Base-by-base conservation (phyloP, 2,113 vertebrate genomes). In the Mesitornis unicolor region DNA sequence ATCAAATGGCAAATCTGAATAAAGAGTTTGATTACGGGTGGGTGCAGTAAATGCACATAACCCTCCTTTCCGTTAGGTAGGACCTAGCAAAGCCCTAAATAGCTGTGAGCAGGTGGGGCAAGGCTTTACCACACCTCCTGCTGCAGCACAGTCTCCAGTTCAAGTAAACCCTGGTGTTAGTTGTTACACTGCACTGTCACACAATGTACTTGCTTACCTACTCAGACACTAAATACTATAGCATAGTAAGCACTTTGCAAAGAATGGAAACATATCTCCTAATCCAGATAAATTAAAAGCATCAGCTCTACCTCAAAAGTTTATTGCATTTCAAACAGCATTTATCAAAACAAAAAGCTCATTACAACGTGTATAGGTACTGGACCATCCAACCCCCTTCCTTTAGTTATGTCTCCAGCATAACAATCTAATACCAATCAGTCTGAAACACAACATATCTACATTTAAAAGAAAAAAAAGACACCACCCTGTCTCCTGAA, bases 301-400 rank as follows among this genome's bases (percentile, higher is more conserved):
- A 88, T 81, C 77, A 67, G 2, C 10, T 93, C 87, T 81, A 82
- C 70, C 60, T 75, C 80, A 64, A 70, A 86, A n/a, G 24, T 92
- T 95, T 84, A 85, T 94, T 94, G 68, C 53, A 35, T 75, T 90
- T 87, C 80, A 73, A 82, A 81, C 35, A 70, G 84, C 76, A 73
- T 93, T 96, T 92, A 94, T 82, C 90, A 96, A 82, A 94, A 94
- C 70, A 90, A 73, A 89, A 48, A 82, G 29, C 79, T 90, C 65
- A 60, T 95, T 92, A 90, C 89, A 91, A 93, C 63, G 88, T 40
- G 64, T 25, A 70, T 22, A 73, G 40, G 40, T 90, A 90, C 88
- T 76, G 69, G 92, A 75, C n/a, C 68, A 90, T 54, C 73, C 89
- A 83, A 93, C 78, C 6, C 20, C 57, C n/a, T 90, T 87, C 40